Evolutionary conservation across 2,797 vertebrate genomes (phyloP), one percentile per base, ranked within the genome.

Genomic region (Tadarida brasiliensis): DNA sequence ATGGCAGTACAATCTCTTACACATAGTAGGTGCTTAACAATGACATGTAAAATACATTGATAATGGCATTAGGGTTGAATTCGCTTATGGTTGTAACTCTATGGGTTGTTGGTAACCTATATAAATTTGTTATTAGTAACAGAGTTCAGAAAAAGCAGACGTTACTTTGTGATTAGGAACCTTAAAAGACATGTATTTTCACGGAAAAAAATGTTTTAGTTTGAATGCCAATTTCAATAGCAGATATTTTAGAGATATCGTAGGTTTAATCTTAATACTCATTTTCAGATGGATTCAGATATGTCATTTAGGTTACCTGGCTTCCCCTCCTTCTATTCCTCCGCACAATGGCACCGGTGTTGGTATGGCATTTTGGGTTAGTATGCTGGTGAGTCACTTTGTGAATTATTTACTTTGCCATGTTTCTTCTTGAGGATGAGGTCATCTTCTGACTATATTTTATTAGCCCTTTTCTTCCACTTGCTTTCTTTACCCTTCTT

Each of bases 121-220:
- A 9, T 51, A 20, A 57, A 59, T 83, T 76, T 92, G 76, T 78
- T 61, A 92, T 14, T 78, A 49, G 76, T 39, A 68, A 85, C 6
- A 78, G 51, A 83, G 10, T 57, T 71, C 56, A 33, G 57, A 59
- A 54, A 85, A 94, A 94, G 33, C 24, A 78, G 80, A 57, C 67
- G 28, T 49, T 65, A 51, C 49, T 81, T 70, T 76, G 86, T 35
- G n/a, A 76, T 76, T 65, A 77, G 15, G 82, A 78, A 90, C 56
- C 56, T 82, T 90, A 74, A 85, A 86, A 92, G 61, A 71, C 14
- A 14, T 47, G 35, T 35, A 63, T 85, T 85, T 92, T 65, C 67
- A 85, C 15, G 15, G 73, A 88, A 85, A 76, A 51, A 49, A 19
- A 7, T n/a, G 4, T 61, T 93, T 93, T 89, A 11, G 7, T 24